These are phyloP conservation scores for Aproaerema taeniolella DNA, from an alignment of 2,888 invertebrate genomes.

Conservation along the genomic window DNA sequence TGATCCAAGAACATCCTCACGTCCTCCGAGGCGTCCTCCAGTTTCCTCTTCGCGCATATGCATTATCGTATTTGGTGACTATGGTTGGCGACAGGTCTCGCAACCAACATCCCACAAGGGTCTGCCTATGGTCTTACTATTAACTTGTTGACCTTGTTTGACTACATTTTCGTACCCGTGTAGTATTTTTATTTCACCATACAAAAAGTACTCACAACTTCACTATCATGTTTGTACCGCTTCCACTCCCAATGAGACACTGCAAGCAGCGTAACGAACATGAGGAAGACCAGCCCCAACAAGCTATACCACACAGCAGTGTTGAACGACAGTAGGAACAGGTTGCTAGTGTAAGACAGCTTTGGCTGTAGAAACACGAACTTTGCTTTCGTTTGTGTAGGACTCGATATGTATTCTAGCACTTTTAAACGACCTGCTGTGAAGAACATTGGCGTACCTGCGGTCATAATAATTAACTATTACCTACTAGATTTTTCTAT, in stretches of 20 bases:
- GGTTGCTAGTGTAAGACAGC: constrained; percentile 83
- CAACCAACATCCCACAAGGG: too few relatives aligned
- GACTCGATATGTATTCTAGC: constrained; percentile 82
- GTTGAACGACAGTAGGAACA: constrained; percentile 82
- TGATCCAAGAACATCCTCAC: too few relatives aligned
- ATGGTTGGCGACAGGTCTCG: too few relatives aligned
- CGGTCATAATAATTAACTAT: constrained; percentile 22
- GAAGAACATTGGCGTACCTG: constrained; percentile 81
- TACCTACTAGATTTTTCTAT: too few relatives aligned
- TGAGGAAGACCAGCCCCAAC: constrained; percentile 57
- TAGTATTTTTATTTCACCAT: too few relatives aligned
- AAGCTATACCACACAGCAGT: constrained; percentile 80
- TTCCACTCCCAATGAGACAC: constrained; percentile 64
- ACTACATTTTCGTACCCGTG: too few relatives aligned
- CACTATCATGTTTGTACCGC: constrained; percentile 19
- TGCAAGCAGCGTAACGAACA: constrained; percentile 51
- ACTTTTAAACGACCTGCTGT: constrained; percentile 77
- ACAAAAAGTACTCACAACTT: neutral
- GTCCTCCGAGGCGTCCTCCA: too few relatives aligned
- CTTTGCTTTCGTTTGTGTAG: constrained; percentile 81
- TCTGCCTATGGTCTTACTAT: too few relatives aligned
- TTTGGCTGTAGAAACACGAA: constrained; percentile 86
- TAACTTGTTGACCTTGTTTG: too few relatives aligned
- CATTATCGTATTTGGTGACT: too few relatives aligned
- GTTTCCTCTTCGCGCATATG: too few relatives aligned